Evolutionary conservation across 1,140 invertebrate species (phyloP), one percentile per base, ranked within the genome.

Genomic region (Aphis gossypii): DNA sequence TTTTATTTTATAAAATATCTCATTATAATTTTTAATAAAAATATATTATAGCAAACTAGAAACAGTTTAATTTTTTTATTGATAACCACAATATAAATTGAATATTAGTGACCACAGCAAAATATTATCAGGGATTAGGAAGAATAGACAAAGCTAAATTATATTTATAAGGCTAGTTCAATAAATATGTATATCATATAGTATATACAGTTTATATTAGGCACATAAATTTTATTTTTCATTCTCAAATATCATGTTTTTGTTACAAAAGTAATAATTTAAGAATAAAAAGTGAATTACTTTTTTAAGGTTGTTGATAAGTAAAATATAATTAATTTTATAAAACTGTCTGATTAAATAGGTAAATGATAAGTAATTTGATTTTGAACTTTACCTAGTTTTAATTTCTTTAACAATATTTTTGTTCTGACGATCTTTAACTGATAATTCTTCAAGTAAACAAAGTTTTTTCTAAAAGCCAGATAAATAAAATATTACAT

Each of bases 391-490:
- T 41, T 38, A 25, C 35, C 35, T 35, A 35, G n/a, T 41, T 54
- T 76, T 84, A 44, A 93, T 84, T 83, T 93, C 35, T 30, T 56
- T 54, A 30, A 93, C 14, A 38, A 84, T 38, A 41, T 84, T 30
- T 83, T 83, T 30, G 23, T 93, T 51, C 11, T 54, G 14, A n/a
- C 41, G n/a, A 84, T 93, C 82, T 93, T 41, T 44, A 54, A 56
- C 8, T 44, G 82, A 84, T 54, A 93, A 86, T 86, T 93, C 46
- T 86, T 93, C 92, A 1, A 93, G 2, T 56, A 86, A 54, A 86
- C 92, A 93, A 9, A 93, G 46, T 41, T 93, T n/a, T 93, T 93
- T 90, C 93, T 93, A 46, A 46, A 68, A 41, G 76, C 1, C 48
- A 68, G 54, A 89, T 76, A 83, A 92, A 83, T 41, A 83, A 51